Evolutionary conservation across 2,113 vertebrate species (phyloP), one percentile per base, ranked within the genome.

Genomic region (Chloebia gouldiae): DNA sequence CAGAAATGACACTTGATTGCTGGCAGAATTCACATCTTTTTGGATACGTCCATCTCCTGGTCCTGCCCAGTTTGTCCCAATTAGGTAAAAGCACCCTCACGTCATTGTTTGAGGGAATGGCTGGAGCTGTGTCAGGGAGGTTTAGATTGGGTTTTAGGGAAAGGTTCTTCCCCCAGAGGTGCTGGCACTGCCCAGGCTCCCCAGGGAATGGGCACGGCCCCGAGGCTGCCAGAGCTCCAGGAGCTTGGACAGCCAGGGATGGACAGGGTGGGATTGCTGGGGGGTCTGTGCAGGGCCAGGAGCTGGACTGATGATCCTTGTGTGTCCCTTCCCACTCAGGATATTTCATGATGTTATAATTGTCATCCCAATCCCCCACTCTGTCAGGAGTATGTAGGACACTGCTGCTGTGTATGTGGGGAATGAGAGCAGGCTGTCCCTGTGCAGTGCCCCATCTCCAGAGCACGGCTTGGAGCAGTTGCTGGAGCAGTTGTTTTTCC

Each of bases 351-450:
- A 28, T 11, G 59, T 24, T 35, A 0, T 31, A 44, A 54, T 4
- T 4, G 0, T 3, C 40, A 25, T 14, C 51, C 35, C 65, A 27
- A 13, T 11, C 18, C 49, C 66, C 33, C 6, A 5, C 15, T 30
- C 47, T 25, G 3, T 35, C 14, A n/a, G 81, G 66, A 53, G 27
- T 3, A 5, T 7, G 3, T 1, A 2, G 66, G 64, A 37, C 88
- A 30, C 27, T 7, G 44, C 33, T 2, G 31, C 44, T 7, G 28
- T 1, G 51, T 40, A 27, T 5, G 5, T 0, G 4, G 37, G 0
- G 5, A 44, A n/a, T 4, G 66, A 79, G 49, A 51, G 56, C n/a
- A 88, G 54, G 60, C 11, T 9, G 1, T 13, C 47, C 81, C 63
- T 10, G 27, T 42, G 54, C 70, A 37, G 15, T 22, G 80, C 27